These are phyloP conservation scores for Limnodromus scolopaceus DNA, from an alignment of 2,797 vertebrate species.

Conservation along the genomic window DNA sequence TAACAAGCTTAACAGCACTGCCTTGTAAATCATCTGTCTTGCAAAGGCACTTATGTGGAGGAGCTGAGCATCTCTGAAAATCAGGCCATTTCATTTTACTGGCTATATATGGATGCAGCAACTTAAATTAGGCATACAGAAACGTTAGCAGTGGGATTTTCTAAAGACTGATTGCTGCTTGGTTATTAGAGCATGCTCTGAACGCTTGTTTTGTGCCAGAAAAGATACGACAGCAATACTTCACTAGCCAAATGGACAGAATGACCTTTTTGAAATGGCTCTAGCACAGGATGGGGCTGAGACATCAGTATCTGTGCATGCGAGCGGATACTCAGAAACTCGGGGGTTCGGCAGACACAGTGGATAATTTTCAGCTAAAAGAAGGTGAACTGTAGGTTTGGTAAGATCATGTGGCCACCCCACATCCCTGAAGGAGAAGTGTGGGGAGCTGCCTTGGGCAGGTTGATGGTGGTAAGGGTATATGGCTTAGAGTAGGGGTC, in stretches of 20 bases:
- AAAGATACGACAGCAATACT: neutral
- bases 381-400: neutral
- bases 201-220: neutral
- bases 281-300: neutral
- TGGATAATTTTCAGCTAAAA: neutral
- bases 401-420: neutral
- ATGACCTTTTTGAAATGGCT: neutral
- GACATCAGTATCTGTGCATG: accelerated
- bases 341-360: neutral
- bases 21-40: slow-evolving; percentile 45
- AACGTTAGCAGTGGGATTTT: slow-evolving; percentile 7
- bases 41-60: neutral
- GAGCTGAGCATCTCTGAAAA: slow-evolving; percentile 15
- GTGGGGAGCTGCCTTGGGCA: neutral
- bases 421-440: neutral
- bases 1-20: slow-evolving; percentile 34
- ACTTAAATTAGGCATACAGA: slow-evolving; percentile 11
- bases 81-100: slow-evolving; percentile 34
- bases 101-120: neutral
- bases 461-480: neutral
- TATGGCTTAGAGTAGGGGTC: neutral
- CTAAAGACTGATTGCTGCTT: neutral
- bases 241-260: neutral
- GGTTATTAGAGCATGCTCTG: neutral
- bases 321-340: accelerated